Conservation (phyloP, 1,140 invertebrate genomes). For the Sesamia nonagrioides region DNA sequence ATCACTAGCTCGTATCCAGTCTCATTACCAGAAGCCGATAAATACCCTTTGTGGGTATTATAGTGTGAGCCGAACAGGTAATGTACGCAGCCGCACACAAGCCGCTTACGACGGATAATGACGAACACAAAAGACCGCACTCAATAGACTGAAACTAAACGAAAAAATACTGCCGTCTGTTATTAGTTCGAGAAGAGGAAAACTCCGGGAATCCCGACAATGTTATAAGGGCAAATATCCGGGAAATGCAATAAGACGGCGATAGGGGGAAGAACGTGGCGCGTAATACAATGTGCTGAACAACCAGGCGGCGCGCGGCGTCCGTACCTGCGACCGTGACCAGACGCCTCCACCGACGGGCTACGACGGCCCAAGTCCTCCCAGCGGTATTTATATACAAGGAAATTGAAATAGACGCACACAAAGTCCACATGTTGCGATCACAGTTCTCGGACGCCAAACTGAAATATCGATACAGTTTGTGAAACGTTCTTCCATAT, state of each 20-base stretch:
- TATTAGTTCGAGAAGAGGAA: constrained; percentile 7
- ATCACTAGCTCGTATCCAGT: neutral
- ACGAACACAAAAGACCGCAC: neutral
- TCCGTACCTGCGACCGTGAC: neutral
- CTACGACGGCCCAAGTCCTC: neutral
- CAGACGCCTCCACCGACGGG: too few relatives aligned
- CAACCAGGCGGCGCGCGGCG: neutral
- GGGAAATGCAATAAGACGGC: constrained; percentile 41
- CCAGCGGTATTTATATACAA: neutral
- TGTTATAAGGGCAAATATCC: constrained; percentile 43
- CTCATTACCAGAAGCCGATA: constrained; percentile 10
- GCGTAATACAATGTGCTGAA: constrained; percentile 4
- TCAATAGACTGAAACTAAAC: neutral
- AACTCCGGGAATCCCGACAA: constrained; percentile 15
- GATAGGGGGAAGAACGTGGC: neutral
- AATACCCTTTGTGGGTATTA: constrained; percentile 6
- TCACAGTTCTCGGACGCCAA: too few relatives aligned
- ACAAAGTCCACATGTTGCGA: neutral
- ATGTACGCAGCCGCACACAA: neutral
- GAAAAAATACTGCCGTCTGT: constrained; percentile 8
- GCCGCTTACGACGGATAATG: neutral
- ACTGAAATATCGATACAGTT: too few relatives aligned
- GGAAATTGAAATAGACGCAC: neutral
- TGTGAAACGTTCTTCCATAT: too few relatives aligned
- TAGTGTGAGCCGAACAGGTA: neutral